Evolutionary conservation across 1,140 invertebrate species (phyloP).

Genomic region (Tetragonula clypearis): DNA sequence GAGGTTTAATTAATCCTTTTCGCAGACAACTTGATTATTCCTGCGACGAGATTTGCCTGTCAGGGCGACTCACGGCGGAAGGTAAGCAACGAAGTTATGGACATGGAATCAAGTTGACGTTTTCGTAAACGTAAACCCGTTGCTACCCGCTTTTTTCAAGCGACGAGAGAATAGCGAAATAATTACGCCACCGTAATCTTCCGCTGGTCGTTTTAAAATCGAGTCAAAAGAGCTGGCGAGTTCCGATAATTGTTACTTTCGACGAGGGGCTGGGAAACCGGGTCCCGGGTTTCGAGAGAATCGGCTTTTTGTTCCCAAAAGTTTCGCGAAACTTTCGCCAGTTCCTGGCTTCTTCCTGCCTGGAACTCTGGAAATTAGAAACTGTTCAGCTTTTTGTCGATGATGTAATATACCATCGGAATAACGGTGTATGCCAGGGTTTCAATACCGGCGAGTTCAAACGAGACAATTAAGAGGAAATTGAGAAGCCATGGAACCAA

Average conservation of each 20-base stretch:
- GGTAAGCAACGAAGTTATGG: not conserved
- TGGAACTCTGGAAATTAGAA: not conserved
- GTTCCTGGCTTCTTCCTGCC: not conserved
- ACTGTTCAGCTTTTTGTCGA: not conserved
- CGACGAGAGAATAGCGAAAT: not conserved
- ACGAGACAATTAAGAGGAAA: conserved; percentile 25
- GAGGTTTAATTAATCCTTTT: conserved; percentile 25
- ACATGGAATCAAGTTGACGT: not conserved
- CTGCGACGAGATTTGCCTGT: not conserved
- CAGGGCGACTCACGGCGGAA: not conserved
- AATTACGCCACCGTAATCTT: not conserved
- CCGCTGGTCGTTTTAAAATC: not conserved
- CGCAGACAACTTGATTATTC: conserved; percentile 25
- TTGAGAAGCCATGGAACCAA: conserved; percentile 6
- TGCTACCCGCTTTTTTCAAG: not conserved
- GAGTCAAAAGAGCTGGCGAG: not conserved
- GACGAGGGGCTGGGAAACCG: not conserved
- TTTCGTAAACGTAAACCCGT: not conserved
- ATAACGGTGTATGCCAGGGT: not conserved
- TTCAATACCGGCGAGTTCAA: conserved; percentile 3
- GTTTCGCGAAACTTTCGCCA: not conserved
- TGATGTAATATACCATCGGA: not conserved
- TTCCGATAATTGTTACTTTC: not conserved
- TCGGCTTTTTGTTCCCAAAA: conserved; percentile 1
- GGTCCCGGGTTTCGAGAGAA: not conserved